Base-by-base conservation (phyloP, 2,888 invertebrate species). In the Microctonus hyperodae region DNA sequence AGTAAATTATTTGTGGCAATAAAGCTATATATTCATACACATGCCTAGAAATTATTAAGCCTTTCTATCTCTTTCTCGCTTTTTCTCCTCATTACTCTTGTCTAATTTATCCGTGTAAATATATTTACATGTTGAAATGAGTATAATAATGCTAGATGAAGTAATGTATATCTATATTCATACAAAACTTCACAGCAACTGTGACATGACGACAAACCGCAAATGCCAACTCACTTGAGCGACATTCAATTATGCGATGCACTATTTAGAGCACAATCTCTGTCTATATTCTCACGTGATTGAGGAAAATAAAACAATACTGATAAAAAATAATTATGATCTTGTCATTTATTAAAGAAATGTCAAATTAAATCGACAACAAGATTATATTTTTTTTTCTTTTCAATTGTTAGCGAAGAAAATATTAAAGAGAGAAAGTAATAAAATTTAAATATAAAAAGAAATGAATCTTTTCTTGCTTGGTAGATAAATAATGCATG, bases 231-330 rank as follows among this genome's bases (percentile, higher is more conserved):
- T 23, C 58, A 37, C 25, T 58, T 76, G 75, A 78, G 69, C 79
- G 79, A 78, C 79, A 70, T 80, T 81, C 80, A 79, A 81, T 81
- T 81, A 80, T 76, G 76, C 73, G 72, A 73, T 74, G 75, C 69
- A 70, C 74, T 44, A n/a, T 37, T 13, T 7, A 20, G 2, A 44
- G 75, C 76, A 22, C 40, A 20, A 37, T 63, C 25, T 62, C 70
- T 58, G 67, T 69, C 65, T 75, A 72, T 70, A 73, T 74, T 69
- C 68, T 68, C 65, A 64, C 28, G 55, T 64, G 62, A 62, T n/a
- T 22, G 22, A 11, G 37, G 13, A 20, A 37, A 37, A 58, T 22
- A 23, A 58, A 58, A 23, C 6, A 37, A 28, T 16, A 1, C 5
- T n/a, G 2, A 37, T n/a, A 2, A 6, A n/a, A 13, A 5, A 37